Evolutionary conservation across 2,888 invertebrate species (phyloP).

Genomic region (Agrochola lychnidis): DNA sequence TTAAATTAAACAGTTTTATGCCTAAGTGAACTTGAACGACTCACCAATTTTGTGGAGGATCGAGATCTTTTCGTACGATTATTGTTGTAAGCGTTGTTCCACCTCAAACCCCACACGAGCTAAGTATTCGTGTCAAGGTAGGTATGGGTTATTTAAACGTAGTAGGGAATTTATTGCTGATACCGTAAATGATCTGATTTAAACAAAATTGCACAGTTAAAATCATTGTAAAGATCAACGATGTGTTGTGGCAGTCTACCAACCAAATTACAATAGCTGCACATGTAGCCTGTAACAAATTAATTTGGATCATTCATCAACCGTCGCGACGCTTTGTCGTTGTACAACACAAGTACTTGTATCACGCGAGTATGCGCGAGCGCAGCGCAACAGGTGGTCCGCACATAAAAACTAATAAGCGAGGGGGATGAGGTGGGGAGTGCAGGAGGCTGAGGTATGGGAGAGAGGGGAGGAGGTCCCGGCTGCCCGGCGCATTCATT

Average conservation of each 20-base stretch:
- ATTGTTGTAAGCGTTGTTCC: background rate
- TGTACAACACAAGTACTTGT: constrained; percentile 16
- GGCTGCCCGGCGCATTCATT: constrained; percentile 53
- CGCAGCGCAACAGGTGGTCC: constrained; percentile 66
- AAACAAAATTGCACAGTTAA: background rate
- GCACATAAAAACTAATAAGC: constrained; percentile 67
- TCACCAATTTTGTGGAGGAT: background rate
- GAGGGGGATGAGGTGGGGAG: constrained; percentile 12
- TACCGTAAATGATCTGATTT: background rate
- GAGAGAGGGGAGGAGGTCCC: background rate
- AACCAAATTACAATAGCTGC: background rate
- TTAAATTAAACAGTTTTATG: constrained; percentile 52
- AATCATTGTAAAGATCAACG: background rate
- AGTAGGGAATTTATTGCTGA: background rate
- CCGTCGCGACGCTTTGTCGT: background rate
- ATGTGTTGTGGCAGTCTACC: background rate
- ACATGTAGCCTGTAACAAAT: constrained; percentile 4
- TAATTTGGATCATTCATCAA: constrained; percentile 27
- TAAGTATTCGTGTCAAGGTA: background rate
- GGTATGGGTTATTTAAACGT: background rate
- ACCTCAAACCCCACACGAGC: background rate
- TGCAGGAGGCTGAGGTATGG: background rate
- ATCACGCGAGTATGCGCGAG: constrained; percentile 46
- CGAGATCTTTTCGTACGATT: background rate
- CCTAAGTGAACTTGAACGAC: constrained; percentile 13